phyloP scores from a whole-genome alignment of 2,113 vertebrate species.

The Elgaria multicarinata region DNA sequence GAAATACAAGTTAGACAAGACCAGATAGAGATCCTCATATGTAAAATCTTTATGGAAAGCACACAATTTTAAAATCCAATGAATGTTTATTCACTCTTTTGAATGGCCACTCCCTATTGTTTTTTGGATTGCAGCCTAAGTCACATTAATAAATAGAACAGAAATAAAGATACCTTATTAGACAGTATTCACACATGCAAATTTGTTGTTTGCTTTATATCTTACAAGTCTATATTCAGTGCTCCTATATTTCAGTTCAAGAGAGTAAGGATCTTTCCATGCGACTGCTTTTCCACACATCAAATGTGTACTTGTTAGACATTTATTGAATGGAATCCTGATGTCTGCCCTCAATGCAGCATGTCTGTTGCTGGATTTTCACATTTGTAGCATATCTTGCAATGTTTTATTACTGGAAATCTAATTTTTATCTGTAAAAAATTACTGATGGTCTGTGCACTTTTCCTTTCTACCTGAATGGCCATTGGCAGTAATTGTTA shows the following conservation, averaged over 20 bases:
- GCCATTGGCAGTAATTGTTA: neutral
- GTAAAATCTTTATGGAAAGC: neutral
- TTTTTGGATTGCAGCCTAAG: neutral
- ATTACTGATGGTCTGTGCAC: too few relatives aligned
- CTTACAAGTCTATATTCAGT: neutral
- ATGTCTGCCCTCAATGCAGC: neutral
- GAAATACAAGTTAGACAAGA: neutral
- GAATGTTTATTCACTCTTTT: neutral
- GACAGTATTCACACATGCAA: neutral
- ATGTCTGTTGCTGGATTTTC: neutral
- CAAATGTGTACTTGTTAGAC: neutral
- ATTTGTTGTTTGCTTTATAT: neutral
- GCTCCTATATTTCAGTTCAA: neutral
- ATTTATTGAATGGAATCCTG: neutral
- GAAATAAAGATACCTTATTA: neutral
- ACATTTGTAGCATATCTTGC: neutral
- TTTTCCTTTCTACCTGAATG: too few relatives aligned
- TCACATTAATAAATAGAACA: neutral
- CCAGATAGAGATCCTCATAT: neutral
- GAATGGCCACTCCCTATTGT: neutral
- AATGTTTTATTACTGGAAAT: neutral
- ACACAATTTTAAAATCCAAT: neutral
- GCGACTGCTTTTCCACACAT: neutral
- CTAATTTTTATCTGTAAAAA: neutral
- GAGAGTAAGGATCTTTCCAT: neutral